Conservation (phyloP, 2,113 vertebrate species). For the Triplophysa rosa region DNA sequence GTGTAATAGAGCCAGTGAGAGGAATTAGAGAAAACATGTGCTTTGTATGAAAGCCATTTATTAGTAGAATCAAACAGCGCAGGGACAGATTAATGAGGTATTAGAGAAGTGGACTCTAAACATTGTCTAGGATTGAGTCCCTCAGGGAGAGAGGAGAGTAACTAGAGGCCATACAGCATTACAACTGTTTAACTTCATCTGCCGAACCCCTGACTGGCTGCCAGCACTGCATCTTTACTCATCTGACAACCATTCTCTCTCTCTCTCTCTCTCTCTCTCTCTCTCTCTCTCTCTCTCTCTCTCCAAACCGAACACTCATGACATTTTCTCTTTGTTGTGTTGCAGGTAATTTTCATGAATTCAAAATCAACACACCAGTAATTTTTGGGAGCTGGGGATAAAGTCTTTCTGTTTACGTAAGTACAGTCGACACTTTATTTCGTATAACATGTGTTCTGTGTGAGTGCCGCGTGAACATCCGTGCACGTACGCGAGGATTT, state of each 20-base stretch:
- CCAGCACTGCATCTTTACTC: slow-evolving; percentile 51
- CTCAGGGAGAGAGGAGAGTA: slow-evolving; percentile 52
- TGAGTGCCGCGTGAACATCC: not conserved
- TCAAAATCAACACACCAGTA: slow-evolving; percentile 89
- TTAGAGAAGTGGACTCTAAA: slow-evolving; percentile 67
- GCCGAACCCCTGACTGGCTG: slow-evolving; percentile 61
- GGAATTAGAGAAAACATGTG: slow-evolving; percentile 66
- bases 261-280: not conserved
- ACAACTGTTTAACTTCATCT: slow-evolving; percentile 65
- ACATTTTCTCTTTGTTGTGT: slow-evolving; percentile 56
- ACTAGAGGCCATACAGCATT: slow-evolving; percentile 34
- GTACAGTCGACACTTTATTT: slow-evolving; percentile 72
- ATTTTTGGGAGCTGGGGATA: slow-evolving; percentile 92
- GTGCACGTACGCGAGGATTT: not conserved
- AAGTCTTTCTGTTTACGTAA: slow-evolving; percentile 92
- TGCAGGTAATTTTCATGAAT: slow-evolving; percentile 97
- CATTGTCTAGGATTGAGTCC: slow-evolving; percentile 62
- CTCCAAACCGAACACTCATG: not conserved
- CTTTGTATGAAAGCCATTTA: slow-evolving; percentile 66
- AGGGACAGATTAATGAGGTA: slow-evolving; percentile 70
- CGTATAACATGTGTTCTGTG: slow-evolving; percentile 53
- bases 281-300: not conserved
- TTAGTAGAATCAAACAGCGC: slow-evolving; percentile 59
- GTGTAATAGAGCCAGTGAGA: slow-evolving; percentile 52
- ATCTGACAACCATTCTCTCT: not conserved